These are phyloP conservation scores for Arenaria interpres DNA, from an alignment of 2,113 vertebrate genomes.

Conservation along the genomic window DNA sequence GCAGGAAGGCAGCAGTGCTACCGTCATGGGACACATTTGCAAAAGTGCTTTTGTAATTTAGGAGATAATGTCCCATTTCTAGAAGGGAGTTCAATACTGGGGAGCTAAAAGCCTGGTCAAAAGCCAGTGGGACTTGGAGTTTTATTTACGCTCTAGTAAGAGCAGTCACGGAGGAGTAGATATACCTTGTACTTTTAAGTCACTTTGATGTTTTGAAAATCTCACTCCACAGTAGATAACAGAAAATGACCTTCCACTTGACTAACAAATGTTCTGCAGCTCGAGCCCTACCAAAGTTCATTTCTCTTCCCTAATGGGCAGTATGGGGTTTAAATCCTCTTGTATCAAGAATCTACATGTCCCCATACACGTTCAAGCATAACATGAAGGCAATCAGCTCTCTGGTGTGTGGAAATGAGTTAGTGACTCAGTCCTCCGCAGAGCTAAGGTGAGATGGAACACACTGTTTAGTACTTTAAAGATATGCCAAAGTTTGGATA, in stretches of 20 bases:
- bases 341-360: not conserved
- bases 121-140: not conserved
- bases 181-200: not conserved
- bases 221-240: not conserved
- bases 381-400: not conserved
- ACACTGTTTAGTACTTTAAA: not conserved
- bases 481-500: not conserved
- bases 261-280: not conserved
- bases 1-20: not conserved
- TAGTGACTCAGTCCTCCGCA: not conserved
- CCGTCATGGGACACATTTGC: not conserved
- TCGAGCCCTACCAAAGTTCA: not conserved
- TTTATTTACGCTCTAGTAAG: not conserved
- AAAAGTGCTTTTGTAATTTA: not conserved
- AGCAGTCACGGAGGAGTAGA: not conserved
- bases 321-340: not conserved
- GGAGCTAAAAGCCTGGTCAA: not conserved
- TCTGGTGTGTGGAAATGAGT: not conserved
- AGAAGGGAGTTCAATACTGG: not conserved
- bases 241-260: slow-evolving; percentile 19
- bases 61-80: not conserved
- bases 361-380: not conserved
- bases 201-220: not conserved
- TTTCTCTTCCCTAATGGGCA: not conserved
- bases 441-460: not conserved